These are phyloP conservation scores for Sphyrna mokarran DNA, from an alignment of 2,113 vertebrate species.

Conservation along the genomic window DNA sequence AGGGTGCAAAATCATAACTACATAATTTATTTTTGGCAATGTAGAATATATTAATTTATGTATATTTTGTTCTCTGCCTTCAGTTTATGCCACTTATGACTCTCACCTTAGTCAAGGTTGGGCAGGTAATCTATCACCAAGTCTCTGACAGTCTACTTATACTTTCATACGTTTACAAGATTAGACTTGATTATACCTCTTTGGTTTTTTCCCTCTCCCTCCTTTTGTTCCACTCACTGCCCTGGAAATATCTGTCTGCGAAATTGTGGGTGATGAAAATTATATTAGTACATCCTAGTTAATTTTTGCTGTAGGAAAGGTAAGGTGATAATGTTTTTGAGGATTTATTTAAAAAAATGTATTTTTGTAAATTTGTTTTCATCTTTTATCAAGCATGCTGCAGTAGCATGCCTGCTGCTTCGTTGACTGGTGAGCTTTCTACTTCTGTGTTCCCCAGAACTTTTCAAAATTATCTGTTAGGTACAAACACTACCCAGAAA, in stretches of 20 bases:
- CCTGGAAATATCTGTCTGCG: background rate
- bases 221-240: background rate
- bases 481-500: background rate
- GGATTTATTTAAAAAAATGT: background rate
- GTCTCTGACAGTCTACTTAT: background rate
- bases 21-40: constrained; percentile 28
- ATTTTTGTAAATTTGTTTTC: background rate
- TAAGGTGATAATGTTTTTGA: background rate
- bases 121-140: background rate
- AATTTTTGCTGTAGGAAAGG: background rate
- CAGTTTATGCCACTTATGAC: background rate
- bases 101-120: background rate
- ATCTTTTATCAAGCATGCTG: background rate
- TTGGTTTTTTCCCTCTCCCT: background rate
- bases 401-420: background rate
- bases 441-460: background rate
- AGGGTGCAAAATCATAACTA: background rate
- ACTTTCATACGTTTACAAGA: background rate
- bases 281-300: background rate
- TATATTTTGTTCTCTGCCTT: background rate
- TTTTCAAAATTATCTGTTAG: background rate
- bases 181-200: background rate
- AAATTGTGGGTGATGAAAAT: background rate
- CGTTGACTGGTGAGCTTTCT: background rate
- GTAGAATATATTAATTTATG: constrained; percentile 16